Conservation (phyloP, 2,113 vertebrate genomes). For the Megatriorchis doriae region DNA sequence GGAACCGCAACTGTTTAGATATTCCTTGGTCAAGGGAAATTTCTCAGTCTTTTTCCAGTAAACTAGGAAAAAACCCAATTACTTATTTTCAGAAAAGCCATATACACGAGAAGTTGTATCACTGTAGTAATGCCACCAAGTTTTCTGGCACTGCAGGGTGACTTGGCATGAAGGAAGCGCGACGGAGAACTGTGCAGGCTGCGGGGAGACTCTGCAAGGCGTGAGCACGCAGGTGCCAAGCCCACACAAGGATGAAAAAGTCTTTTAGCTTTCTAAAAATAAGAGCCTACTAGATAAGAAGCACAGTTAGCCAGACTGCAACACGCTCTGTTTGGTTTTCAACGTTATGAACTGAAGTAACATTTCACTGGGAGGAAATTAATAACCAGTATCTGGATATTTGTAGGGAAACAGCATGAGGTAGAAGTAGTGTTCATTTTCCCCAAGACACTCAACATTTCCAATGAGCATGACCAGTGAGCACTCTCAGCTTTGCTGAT, state of each 20-base stretch:
- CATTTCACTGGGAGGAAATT: background rate
- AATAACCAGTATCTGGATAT: background rate
- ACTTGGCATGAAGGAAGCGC: accelerated
- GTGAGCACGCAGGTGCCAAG: accelerated
- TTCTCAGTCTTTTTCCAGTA: background rate
- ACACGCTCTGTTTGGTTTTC: background rate
- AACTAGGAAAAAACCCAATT: background rate
- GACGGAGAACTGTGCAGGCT: background rate
- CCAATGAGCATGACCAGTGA: background rate
- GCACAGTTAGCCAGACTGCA: background rate
- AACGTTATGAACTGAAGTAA: background rate
- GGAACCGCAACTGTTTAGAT: background rate
- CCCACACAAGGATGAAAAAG: background rate
- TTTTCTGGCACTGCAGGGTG: background rate
- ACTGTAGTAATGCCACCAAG: background rate
- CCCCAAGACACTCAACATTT: background rate
- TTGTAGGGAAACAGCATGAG: background rate
- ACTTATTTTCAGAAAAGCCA: background rate
- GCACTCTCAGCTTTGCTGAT: background rate
- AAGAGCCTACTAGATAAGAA: background rate
- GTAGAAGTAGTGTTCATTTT: background rate
- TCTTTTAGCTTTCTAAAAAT: background rate
- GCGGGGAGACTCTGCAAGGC: background rate
- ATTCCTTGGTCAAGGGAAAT: background rate
- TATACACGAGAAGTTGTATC: accelerated